phyloP scores from a whole-genome alignment of 2,888 invertebrate genomes.

The Caenorhabditis afra region DNA sequence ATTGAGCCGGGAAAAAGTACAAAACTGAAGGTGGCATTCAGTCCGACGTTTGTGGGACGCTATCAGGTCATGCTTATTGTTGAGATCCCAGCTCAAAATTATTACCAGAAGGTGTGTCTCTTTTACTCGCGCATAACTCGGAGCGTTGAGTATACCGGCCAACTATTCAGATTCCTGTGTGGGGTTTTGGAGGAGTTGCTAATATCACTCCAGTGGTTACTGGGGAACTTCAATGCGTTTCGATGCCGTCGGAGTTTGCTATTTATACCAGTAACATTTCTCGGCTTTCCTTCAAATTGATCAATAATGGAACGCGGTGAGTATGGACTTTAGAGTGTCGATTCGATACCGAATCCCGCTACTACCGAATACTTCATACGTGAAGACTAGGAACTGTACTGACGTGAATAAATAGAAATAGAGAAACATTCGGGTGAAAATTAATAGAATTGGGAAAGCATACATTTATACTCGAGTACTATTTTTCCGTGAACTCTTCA shows the following conservation, averaged over 20 bases:
- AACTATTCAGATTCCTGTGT: conserved; percentile 32
- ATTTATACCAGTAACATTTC: conserved; percentile 4
- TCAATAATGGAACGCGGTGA: conserved; percentile 10
- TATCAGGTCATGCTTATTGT: conserved; percentile 20
- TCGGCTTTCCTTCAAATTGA: conserved; percentile 28
- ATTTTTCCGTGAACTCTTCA: no score
- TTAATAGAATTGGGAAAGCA: no score
- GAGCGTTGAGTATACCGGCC: no score
- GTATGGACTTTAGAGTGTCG: no score
- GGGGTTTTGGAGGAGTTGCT: conserved; percentile 34
- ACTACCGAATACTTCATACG: no score
- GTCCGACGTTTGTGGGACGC: conserved; percentile 29
- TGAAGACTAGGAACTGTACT: no score
- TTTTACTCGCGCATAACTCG: not conserved
- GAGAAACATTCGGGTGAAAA: no score
- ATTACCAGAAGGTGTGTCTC: conserved; percentile 9
- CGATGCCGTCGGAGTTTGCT: conserved; percentile 20
- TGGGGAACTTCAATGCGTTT: not conserved
- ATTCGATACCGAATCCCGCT: no score
- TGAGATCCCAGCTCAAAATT: conserved; percentile 31
- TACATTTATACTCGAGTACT: no score
- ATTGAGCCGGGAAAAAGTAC: conserved; percentile 29
- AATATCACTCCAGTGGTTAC: not conserved
- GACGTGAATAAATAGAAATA: no score
- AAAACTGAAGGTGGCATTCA: conserved; percentile 26